Percentiles rank a stretch among this genome's conserved stretches.
Evolutionary conservation across 2,113 vertebrate genomes (phyloP).

Genomic region (Bubalus kerabau): DNA sequence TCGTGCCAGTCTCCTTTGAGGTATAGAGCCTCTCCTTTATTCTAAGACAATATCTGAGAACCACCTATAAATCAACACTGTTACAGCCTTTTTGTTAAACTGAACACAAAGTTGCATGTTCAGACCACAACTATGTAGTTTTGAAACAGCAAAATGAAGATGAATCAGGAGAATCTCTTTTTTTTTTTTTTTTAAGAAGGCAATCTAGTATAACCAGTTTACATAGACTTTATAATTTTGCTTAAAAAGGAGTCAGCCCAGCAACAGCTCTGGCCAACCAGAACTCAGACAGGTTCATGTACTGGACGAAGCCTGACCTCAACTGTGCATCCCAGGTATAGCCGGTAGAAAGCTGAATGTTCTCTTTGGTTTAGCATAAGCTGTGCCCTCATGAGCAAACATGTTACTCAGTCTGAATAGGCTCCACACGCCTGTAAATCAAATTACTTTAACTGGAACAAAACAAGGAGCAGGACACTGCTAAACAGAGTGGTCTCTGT

Average conservation of each 20-base stretch:
- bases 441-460: background rate
- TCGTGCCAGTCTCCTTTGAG: background rate
- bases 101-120: background rate
- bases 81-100: background rate
- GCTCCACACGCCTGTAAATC: conserved; percentile 28
- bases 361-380: conserved; percentile 52
- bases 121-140: conserved; percentile 20
- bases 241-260: conserved; percentile 71
- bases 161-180: conserved; percentile 60
- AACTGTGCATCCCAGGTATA: conserved; percentile 52
- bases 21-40: background rate
- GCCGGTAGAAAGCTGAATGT: conserved; percentile 39
- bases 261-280: conserved; percentile 72
- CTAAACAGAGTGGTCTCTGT: background rate
- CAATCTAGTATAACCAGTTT: conserved; percentile 74
- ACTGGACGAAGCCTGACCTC: conserved; percentile 64
- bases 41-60: background rate
- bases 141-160: conserved; percentile 70
- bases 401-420: background rate
- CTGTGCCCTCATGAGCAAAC: background rate
- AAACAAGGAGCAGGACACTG: background rate
- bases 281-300: conserved; percentile 61
- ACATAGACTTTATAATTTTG: conserved; percentile 75
- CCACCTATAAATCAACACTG: background rate
- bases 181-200: conserved; percentile 64